Evolutionary conservation across 1,140 invertebrate species (phyloP).

Genomic region (Drosophila athabasca): DNA sequence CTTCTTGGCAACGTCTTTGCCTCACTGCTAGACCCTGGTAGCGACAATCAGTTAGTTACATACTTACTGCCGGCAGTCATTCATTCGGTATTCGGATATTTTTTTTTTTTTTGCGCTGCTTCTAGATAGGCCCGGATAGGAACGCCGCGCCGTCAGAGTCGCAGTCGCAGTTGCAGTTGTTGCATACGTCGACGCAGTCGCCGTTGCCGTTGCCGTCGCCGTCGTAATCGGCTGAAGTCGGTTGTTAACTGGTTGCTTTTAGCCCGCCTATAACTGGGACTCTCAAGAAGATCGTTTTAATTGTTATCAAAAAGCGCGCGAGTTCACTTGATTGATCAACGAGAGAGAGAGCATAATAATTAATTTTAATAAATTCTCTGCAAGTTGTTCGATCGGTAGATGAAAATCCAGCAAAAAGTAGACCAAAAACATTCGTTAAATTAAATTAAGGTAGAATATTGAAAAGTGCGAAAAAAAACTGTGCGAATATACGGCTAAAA

Average conservation of each 20-base stretch:
- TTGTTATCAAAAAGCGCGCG: constrained; percentile 75
- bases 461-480: neutral
- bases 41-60: constrained; percentile 17
- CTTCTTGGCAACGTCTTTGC: too few species aligned
- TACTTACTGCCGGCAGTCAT: neutral
- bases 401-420: neutral
- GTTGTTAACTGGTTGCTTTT: constrained; percentile 53
- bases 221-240: constrained; percentile 44
- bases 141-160: constrained; percentile 20
- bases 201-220: constrained; percentile 10
- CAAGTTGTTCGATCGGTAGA: constrained; percentile 35
- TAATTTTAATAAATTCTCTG: constrained; percentile 12
- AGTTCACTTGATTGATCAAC: constrained; percentile 57
- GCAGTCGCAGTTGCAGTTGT: neutral
- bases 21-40: constrained; percentile 13
- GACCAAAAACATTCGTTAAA: neutral
- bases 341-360: constrained; percentile 3
- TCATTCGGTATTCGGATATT: constrained; percentile 19
- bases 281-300: constrained; percentile 64
- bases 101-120: constrained; percentile 37
- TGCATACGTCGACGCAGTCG: constrained; percentile 22
- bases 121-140: constrained; percentile 35
- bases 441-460: neutral
- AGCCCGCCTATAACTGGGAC: constrained; percentile 74
- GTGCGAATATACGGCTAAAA: neutral